A percentile compares a stretch with the other conserved stretches of the same genome.
Conservation (phyloP, 2,113 vertebrate genomes). For the Pelodiscus sinensis region DNA sequence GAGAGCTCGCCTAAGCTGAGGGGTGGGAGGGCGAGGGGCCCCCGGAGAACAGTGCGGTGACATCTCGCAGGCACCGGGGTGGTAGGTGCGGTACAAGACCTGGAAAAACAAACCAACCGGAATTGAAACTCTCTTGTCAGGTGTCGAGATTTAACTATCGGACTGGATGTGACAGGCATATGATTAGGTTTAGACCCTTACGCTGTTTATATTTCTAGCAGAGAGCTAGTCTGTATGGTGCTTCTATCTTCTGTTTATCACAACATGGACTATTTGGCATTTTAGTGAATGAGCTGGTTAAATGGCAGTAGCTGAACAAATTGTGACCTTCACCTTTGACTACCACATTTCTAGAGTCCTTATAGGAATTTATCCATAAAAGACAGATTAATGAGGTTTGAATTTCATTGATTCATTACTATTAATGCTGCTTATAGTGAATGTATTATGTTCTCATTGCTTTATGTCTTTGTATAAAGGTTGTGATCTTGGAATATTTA, state of each 20-base stretch:
- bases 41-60: too few relatives aligned
- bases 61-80: background rate
- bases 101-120: too few relatives aligned
- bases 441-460: slow-evolving; percentile 17
- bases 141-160: background rate
- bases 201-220: too few relatives aligned
- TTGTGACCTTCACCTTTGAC: slow-evolving; percentile 54
- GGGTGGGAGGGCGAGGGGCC: too few relatives aligned
- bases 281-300: slow-evolving; percentile 47
- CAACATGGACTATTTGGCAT: slow-evolving; percentile 16
- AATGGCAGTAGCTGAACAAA: slow-evolving; percentile 55
- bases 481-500: slow-evolving; percentile 39
- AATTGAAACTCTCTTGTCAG: slow-evolving; percentile 62
- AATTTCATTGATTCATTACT: slow-evolving; percentile 66
- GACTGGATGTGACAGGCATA: background rate
- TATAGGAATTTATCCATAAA: slow-evolving; percentile 30
- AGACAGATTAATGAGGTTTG: slow-evolving; percentile 54
- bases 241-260: slow-evolving; percentile 46
- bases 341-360: slow-evolving; percentile 31
- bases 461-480: slow-evolving; percentile 53
- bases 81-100: slow-evolving; percentile 64
- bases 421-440: slow-evolving; percentile 54
- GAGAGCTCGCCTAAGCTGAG: too few relatives aligned
- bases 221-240: slow-evolving; percentile 6
- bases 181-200: background rate